A percentile compares a stretch with the other conserved stretches of the same genome.
Conservation (phyloP, 2,113 vertebrate genomes). For the Motacilla alba region DNA sequence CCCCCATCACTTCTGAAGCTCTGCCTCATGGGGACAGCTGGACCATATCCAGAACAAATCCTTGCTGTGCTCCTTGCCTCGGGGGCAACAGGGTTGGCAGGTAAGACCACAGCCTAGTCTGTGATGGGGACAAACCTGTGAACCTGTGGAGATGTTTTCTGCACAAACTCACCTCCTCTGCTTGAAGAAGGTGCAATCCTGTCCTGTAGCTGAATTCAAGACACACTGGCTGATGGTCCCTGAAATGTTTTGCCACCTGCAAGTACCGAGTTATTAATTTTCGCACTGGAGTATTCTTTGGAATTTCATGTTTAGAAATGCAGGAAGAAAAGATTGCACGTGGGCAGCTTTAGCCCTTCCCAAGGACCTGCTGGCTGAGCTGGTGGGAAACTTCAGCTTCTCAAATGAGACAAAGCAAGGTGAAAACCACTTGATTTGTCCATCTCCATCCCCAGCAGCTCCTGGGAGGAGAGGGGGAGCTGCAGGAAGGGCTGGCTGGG, state of each 20-base stretch:
- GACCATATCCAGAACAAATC: neutral
- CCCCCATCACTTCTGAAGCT: neutral
- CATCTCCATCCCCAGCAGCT: neutral
- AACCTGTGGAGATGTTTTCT: neutral
- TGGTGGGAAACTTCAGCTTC: neutral
- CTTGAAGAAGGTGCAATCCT: neutral
- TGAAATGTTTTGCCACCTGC: neutral
- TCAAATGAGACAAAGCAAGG: neutral
- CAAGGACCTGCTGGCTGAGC: neutral
- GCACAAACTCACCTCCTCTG: neutral
- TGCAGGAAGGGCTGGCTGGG: accelerated
- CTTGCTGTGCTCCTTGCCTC: neutral
- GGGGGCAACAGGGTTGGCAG: neutral
- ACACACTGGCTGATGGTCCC: neutral
- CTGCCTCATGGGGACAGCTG: neutral
- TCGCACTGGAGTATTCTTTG: neutral
- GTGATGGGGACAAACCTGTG: neutral
- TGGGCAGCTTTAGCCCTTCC: neutral
- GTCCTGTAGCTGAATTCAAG: neutral
- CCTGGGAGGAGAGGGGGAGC: neutral
- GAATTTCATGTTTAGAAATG: neutral
- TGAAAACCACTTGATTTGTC: neutral
- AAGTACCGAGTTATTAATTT: neutral
- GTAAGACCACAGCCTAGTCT: neutral
- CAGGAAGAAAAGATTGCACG: neutral